These are phyloP conservation scores for Acipenser ruthenus DNA, from an alignment of 2,797 vertebrate species.

Conservation along the genomic window DNA sequence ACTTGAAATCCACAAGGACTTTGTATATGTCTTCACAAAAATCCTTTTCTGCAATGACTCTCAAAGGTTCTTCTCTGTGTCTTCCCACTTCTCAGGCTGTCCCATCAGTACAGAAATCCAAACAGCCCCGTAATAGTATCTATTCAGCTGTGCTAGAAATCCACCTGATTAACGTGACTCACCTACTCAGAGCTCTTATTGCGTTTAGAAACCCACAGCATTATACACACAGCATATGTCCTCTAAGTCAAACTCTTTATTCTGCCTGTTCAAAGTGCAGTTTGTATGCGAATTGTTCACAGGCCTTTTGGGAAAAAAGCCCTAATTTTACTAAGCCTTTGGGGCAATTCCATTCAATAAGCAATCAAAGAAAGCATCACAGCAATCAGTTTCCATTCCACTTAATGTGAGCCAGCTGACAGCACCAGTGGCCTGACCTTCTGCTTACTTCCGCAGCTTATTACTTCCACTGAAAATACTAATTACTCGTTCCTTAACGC, in stretches of 20 bases:
- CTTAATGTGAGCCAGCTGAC: background rate
- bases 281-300: slow-evolving; percentile 7
- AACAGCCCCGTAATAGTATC: background rate
- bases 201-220: slow-evolving; percentile 3
- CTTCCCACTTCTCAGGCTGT: too few relatives aligned
- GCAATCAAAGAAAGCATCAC: slow-evolving; percentile 23
- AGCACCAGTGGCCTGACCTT: too few relatives aligned
- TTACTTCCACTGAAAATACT: too few relatives aligned
- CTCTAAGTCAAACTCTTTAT: background rate
- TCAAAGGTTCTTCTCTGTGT: too few relatives aligned
- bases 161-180: slow-evolving; percentile 7
- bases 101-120: background rate
- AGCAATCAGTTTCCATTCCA: background rate
- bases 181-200: slow-evolving; percentile 29
- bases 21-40: too few relatives aligned
- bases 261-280: background rate
- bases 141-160: background rate
- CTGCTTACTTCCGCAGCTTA: too few relatives aligned
- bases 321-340: slow-evolving; percentile 12
- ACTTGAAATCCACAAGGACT: too few relatives aligned
- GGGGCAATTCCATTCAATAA: slow-evolving; percentile 21
- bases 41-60: too few relatives aligned
- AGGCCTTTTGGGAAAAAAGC: slow-evolving; percentile 14
- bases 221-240: slow-evolving; percentile 6
- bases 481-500: too few relatives aligned